Base-by-base conservation (phyloP, 1,140 invertebrate species). In the Pseudomyrmex concolor region DNA sequence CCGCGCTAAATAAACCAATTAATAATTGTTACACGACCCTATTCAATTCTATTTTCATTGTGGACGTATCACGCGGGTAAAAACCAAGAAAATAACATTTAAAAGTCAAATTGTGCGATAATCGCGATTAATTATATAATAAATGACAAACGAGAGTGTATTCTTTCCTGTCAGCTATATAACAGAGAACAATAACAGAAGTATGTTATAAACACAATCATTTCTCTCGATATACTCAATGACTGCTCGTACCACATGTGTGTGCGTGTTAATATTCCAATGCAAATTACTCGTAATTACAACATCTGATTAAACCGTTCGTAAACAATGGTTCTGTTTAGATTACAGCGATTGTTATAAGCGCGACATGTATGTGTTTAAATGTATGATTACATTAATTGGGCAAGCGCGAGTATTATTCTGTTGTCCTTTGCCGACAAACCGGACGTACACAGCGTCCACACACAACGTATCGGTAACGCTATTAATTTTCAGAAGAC, bases 1-100 rank as follows among this genome's bases (percentile, higher is more conserved):
- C 17, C 67, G 17, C 68, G 84, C 83, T 88, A 85, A 88, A 89
- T 89, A 91, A 91, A 88, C 83, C 63, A 84, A 87, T 89, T 86
- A 88, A 88, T 89, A 88, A 89, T 91, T 88, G 87, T 89, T 77
- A 54, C 70, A 62, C 34, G 19, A 25, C 10, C 12, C 19, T 4
- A 5, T 67, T 25, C 54, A 48, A 67, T 25, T 51, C 78, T 10
- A 12, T 54, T 15, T 77, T 55, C 19, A 70, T 63, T 51, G 54
- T 25, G 15, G 55, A 48, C 15, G 19, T 7, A 5, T 34, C 34
- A 5, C 34, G 5, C 34, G 34, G 4, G 1, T 34, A 34, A 34
- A 34, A 5, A 34, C 0, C 34, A 5, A 34, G 34, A 34, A 34
- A 34, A 34, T 34, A 34, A 34, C 34, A 34, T 34, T 34, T 34